phyloP scores from a whole-genome alignment of 2,797 vertebrate species.

The Lepilemur ruficaudatus region DNA sequence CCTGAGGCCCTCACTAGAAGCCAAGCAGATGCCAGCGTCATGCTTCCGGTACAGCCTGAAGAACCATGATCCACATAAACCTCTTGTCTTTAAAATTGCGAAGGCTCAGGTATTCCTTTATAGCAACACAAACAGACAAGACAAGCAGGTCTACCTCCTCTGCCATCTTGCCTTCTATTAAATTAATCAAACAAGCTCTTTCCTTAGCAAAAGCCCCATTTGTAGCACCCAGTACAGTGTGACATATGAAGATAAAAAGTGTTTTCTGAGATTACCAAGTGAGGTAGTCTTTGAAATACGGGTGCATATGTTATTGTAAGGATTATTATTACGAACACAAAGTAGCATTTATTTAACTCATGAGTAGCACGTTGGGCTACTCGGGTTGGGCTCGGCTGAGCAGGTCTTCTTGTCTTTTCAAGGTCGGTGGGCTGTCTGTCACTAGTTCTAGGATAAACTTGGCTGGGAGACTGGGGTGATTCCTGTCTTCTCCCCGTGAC shows the following conservation, averaged over 20 bases:
- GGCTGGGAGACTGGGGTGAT: background rate
- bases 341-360: background rate
- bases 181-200: background rate
- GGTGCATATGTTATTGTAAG: background rate
- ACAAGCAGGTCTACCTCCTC: background rate
- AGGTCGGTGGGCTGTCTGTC: background rate
- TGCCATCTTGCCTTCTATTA: background rate
- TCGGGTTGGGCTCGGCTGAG: background rate
- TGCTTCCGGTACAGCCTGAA: background rate
- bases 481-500: background rate
- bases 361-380: background rate
- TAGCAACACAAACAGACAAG: background rate
- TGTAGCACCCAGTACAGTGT: background rate
- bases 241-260: background rate
- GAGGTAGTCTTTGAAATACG: constrained; percentile 3
- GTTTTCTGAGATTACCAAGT: background rate
- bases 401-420: background rate
- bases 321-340: background rate
- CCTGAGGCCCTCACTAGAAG: background rate
- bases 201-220: background rate
- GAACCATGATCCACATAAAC: background rate
- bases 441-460: background rate
- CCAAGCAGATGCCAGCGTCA: background rate
- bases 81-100: background rate
- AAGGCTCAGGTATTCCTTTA: background rate